phyloP scores from a whole-genome alignment of 2,888 invertebrate species.

The Hypolimnas misippus region DNA sequence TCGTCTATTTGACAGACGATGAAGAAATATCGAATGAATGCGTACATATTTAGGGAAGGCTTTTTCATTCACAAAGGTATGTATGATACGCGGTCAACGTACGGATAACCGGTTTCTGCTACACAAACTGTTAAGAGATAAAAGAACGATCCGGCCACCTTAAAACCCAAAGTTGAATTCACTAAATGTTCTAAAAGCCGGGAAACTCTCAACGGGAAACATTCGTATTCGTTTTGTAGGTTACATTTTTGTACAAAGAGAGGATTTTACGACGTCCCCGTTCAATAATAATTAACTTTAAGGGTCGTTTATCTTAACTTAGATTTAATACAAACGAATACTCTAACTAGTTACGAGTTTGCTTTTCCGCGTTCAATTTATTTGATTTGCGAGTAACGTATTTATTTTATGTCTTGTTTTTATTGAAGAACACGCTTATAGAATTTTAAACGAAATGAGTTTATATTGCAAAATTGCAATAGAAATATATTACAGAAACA shows the following conservation, averaged over 20 bases:
- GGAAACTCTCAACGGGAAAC: conserved; percentile 44
- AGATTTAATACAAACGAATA: conserved; percentile 40
- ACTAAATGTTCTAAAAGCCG: conserved; percentile 62
- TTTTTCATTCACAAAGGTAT: conserved; percentile 33
- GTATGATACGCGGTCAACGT: conserved; percentile 36
- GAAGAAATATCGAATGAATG: conserved; percentile 67
- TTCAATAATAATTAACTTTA: conserved; percentile 51
- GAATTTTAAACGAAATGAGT: no score
- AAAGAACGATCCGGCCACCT: conserved; percentile 58
- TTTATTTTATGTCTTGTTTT: conserved; percentile 6
- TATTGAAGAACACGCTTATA: no score
- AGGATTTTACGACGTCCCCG: conserved; percentile 68
- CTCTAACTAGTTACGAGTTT: conserved; percentile 20
- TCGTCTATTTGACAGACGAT: conserved; percentile 80
- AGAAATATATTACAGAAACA: no score
- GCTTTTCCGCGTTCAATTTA: conserved; percentile 25
- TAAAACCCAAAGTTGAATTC: conserved; percentile 61
- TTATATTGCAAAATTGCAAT: no score
- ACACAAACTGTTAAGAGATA: background rate
- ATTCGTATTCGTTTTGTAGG: conserved; percentile 68
- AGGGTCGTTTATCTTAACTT: conserved; percentile 39
- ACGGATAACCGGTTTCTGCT: background rate
- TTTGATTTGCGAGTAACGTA: conserved; percentile 16
- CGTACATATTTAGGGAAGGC: conserved; percentile 61
- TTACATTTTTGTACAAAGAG: conserved; percentile 65